Conservation (phyloP, 2,113 vertebrate genomes). For the Python bivittatus region DNA sequence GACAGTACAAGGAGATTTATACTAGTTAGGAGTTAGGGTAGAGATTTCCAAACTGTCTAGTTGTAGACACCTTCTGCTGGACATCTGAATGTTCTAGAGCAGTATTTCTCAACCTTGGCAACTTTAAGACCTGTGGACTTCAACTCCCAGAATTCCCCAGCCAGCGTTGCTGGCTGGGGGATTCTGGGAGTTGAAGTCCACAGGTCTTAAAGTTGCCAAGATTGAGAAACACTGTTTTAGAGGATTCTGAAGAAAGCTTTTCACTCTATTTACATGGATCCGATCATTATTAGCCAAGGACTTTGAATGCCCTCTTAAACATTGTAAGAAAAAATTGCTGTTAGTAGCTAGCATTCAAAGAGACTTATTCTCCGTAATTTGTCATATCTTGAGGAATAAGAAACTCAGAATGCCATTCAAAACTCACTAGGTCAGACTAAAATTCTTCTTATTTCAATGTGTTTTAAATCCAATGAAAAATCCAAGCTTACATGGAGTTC, state of each 20-base stretch:
- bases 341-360: neutral
- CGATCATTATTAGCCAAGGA: neutral
- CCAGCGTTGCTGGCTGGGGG: no score
- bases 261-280: neutral
- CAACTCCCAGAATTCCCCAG: no score
- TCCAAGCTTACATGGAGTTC: neutral
- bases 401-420: neutral
- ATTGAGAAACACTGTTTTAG: neutral
- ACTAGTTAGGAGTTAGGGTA: constrained; percentile 22
- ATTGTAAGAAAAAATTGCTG: neutral
- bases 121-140: no score
- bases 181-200: no score
- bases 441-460: neutral
- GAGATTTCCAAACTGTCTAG: neutral
- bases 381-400: neutral
- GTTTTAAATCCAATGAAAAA: neutral
- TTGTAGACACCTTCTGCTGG: neutral
- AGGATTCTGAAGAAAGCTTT: neutral
- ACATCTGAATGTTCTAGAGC: neutral
- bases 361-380: neutral
- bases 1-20: constrained; percentile 7
- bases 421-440: neutral
- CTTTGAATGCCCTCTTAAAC: neutral
- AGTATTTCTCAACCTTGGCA: no score
- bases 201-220: no score